These are phyloP conservation scores for Alectura lathami DNA, from an alignment of 2,113 vertebrate genomes.

Conservation along the genomic window DNA sequence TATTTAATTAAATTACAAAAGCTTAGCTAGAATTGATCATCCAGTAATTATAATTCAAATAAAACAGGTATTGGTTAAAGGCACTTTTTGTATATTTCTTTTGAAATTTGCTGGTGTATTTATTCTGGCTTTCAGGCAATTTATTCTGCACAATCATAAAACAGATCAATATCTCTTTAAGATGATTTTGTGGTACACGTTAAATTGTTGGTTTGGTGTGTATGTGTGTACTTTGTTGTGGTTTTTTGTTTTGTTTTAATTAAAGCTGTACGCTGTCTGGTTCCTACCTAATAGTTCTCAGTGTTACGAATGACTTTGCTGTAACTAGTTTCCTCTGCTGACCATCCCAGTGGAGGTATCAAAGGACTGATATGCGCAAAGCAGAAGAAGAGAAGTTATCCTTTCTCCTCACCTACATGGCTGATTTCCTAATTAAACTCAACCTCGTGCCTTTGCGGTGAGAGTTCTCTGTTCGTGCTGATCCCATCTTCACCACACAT, in stretches of 20 bases:
- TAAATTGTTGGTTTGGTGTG: background rate
- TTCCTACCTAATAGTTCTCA: background rate
- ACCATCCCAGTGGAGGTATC: background rate
- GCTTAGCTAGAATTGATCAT: slow-evolving; percentile 53
- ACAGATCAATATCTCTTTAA: slow-evolving; percentile 4
- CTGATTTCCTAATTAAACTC: background rate
- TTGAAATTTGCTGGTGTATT: slow-evolving; percentile 19
- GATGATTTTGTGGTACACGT: background rate
- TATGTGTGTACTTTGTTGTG: background rate
- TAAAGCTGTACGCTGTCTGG: background rate
- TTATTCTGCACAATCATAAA: slow-evolving; percentile 34
- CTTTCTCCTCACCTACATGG: background rate
- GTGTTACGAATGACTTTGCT: background rate
- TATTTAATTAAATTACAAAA: slow-evolving; percentile 77
- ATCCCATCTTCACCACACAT: background rate
- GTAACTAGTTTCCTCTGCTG: background rate
- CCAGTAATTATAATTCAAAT: slow-evolving; percentile 73
- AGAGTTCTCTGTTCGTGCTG: background rate
- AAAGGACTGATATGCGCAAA: background rate
- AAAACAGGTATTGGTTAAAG: slow-evolving; percentile 68
- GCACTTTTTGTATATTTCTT: slow-evolving; percentile 64
- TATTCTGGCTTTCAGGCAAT: slow-evolving; percentile 3
- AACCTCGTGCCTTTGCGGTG: background rate
- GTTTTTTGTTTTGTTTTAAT: background rate
- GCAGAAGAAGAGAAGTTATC: background rate